Base-by-base conservation (phyloP, 2,888 invertebrate genomes). In the Drosophila mettleri region DNA sequence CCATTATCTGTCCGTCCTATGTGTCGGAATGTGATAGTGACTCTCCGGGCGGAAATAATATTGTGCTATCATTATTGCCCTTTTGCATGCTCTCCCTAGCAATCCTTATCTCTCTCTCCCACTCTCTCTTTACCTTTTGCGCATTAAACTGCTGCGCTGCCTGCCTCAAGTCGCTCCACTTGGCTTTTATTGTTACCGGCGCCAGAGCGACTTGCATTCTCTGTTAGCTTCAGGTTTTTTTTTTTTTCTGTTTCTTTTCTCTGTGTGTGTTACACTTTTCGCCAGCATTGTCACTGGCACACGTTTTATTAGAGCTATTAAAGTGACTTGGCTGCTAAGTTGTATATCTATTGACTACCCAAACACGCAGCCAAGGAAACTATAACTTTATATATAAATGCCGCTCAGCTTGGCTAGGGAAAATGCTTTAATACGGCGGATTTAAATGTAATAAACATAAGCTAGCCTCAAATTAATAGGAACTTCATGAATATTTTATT, bases 31-130 rank as follows among this genome's bases (percentile, higher is more conserved):
- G 33, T 29, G 33, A 63, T 69, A 69, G 87, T 75, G 69, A 82
- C 68, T 79, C 85, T 77, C 89, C 46, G 73, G 89, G 69, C 87
- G 82, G 69, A 74, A 77, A 87, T 85, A 82, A 81, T 70, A 71
- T 69, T 74, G 58, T 74, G 69, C 83, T 65, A 71, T 80, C 74
- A 74, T 80, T 64, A 74, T 77, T 66, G 88, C 65, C 61, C 60
- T 58, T 73, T 73, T 70, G 62, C 68, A 74, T 74, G 74, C 12
- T 59, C 52, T 66, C 58, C 36, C 67, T 46, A 39, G 3, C 20
- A 22, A 22, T n/a, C 59, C 43, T 33, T 14, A 1, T 2, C 20
- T n/a, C n/a, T 18, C 33, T 24, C 27, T 45, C 67, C 46, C 20
- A 12, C 34, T 43, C 24, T 10, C 4, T 16, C 12, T 16, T 45